Percentiles rank a stretch among this genome's conserved stretches.
These are phyloP conservation scores for Boleophthalmus pectinirostris DNA, from an alignment of 2,113 vertebrate genomes.

Conservation along the genomic window DNA sequence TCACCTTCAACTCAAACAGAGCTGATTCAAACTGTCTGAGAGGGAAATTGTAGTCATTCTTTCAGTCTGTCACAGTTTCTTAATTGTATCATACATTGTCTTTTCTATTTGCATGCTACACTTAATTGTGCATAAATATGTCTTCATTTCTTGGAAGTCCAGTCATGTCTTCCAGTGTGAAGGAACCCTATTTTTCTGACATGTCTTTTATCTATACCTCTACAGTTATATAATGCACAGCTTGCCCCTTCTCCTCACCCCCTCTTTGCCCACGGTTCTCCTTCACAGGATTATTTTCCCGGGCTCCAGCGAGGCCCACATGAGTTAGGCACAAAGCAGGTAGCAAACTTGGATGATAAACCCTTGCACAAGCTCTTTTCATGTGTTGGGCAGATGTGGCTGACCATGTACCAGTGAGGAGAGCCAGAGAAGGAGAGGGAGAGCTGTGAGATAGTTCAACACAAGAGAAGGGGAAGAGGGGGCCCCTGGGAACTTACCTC, in stretches of 20 bases:
- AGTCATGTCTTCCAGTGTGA: background rate
- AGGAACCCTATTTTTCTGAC: background rate
- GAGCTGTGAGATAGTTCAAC: conserved; percentile 32
- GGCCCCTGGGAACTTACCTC: conserved; percentile 23
- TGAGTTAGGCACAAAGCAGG: conserved; percentile 33
- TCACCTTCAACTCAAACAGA: background rate
- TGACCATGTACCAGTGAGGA: conserved; percentile 43
- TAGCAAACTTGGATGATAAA: conserved; percentile 57
- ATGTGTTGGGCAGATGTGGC: conserved; percentile 68
- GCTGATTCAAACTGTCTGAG: background rate
- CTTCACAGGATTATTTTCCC: conserved; percentile 22
- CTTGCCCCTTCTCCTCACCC: background rate
- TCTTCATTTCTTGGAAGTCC: background rate
- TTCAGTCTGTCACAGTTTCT: no score
- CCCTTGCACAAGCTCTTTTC: conserved; percentile 35
- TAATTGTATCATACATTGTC: background rate
- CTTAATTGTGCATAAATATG: background rate
- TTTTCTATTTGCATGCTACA: background rate
- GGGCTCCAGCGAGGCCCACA: conserved; percentile 13
- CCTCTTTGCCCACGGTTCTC: conserved; percentile 11
- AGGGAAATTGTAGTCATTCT: no score
- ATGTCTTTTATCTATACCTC: background rate
- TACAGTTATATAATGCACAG: background rate
- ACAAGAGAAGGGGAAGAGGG: background rate
- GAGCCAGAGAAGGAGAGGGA: conserved; percentile 44